Base-by-base conservation (phyloP, 2,888 invertebrate species). In the Horisme vitalbata region DNA sequence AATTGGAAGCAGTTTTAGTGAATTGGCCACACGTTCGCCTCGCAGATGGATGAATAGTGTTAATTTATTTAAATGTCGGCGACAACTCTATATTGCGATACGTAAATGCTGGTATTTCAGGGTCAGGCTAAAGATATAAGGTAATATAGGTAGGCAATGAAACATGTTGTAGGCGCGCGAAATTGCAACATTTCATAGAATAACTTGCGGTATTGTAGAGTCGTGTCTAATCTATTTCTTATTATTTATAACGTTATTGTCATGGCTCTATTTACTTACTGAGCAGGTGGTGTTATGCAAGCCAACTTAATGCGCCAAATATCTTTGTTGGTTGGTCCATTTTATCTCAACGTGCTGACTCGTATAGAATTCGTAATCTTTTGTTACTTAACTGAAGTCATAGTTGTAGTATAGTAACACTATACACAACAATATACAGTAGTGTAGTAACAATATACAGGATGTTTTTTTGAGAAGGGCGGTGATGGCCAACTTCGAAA, bases 1-100 rank as follows among this genome's bases (percentile, higher is more conserved):
- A 58, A 73, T 75, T 75, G 66, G 77, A 80, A 77, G 73, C 81
- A 74, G 75, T 72, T 65, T 57, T 52, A 57, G 60, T 58, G 72
- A 69, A 72, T 77, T 77, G 71, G 74, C 73, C 75, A 68, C 71
- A 75, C 57, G 86, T 78, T 83, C 73, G 73, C 88, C 87, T 87
- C 87, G 87, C 68, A 59, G 65, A 65, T 63, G 71, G 64, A 78
- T 79, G 75, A 68, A 67, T 64, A 67, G 67, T 68, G 68, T 70
- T 75, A 76, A 78, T 78, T 66, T 75, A 81, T 81, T 80, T 71
- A 71, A 81, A 81, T 81, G 67, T 69, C 70, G 62, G 68, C 68
- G 70, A 75, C 76, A 75, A 68, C 69, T 68, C 52, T 18, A 51
- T 68, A 65, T 72, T 65, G 75, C 74, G 74, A 76, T 77, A 74